Base-by-base conservation (phyloP, 2,888 invertebrate genomes). In the Ornithoptera alexandrae region DNA sequence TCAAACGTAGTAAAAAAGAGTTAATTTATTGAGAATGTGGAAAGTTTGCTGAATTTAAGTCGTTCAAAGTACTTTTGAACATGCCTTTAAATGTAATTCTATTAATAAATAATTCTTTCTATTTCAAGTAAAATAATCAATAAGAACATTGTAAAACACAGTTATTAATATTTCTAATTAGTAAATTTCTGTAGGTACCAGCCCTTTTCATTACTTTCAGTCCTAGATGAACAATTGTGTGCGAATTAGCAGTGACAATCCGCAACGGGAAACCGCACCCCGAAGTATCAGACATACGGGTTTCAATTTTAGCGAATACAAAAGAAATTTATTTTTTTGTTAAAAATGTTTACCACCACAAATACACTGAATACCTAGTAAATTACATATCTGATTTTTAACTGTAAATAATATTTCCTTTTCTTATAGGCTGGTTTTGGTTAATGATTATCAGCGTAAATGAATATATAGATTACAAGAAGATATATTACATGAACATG, bases 201-300 rank as follows among this genome's bases (percentile, higher is more conserved):
- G 85, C 83, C 82, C 83, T 81, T 86, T 85, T 86, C 86, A 86
- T 90, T 88, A 86, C 86, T 88, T 87, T 86, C 82, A 81, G 82
- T 82, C 76, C 76, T 79, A 80, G 84, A 88, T 90, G 88, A 89
- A 90, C 89, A 89, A 91, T 90, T 89, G 89, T 86, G 86, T 85
- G 90, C 87, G 89, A 91, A 91, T 90, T 89, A 89, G 88, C 87
- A 82, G 83, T 84, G 90, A 88, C 88, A 87, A 84, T 81, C 82
- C 84, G 77, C 83, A 79, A 79, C 80, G 76, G 76, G 83, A 79
- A 84, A 84, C 84, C 82, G 80, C 79, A 77, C 76, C 79, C 75
- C 50, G 74, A 72, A 56, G 53, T 67, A 61, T 59, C 77, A 70
- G 81, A 86, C 86, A 84, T 79, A 88, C 84, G 67, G 81, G 42